These are phyloP conservation scores for Lithophane leautieri DNA, from an alignment of 2,888 invertebrate species.

Conservation along the genomic window DNA sequence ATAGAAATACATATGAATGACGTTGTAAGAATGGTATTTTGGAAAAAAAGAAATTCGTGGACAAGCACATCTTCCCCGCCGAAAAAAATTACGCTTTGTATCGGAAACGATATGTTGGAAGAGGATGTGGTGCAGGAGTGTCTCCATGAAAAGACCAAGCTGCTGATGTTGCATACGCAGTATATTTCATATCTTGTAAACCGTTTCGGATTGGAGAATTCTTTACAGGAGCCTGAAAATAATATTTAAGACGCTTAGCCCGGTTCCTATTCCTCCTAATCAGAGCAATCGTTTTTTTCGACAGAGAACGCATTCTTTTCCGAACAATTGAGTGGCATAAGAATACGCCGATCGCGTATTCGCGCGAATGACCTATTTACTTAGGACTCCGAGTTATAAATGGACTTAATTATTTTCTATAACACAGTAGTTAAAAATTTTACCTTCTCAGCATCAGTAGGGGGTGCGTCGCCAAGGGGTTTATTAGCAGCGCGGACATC, in stretches of 20 bases:
- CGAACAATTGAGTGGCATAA: neutral
- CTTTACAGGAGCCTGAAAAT: conserved; percentile 66
- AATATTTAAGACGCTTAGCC: neutral
- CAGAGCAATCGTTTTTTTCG: neutral
- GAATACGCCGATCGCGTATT: neutral
- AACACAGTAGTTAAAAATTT: neutral
- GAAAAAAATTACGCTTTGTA: conserved; percentile 27
- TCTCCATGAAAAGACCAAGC: conserved; percentile 86
- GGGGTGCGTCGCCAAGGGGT: conserved; percentile 55
- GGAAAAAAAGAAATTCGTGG: neutral
- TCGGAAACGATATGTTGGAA: conserved; percentile 46
- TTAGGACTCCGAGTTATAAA: neutral
- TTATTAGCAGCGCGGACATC: conserved; percentile 74
- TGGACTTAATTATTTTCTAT: neutral
- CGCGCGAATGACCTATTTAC: neutral
- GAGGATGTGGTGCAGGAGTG: conserved; percentile 54
- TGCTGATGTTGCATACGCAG: conserved; percentile 78
- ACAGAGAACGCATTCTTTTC: neutral
- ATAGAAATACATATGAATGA: conserved; percentile 10
- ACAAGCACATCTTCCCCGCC: neutral
- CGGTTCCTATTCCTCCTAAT: neutral
- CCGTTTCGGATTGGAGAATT: conserved; percentile 78
- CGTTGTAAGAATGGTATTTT: neutral
- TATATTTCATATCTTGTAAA: conserved; percentile 83
- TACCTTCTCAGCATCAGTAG: conserved; percentile 67